phyloP scores from a whole-genome alignment of 2,888 invertebrate genomes.

The Xylocampa areola region DNA sequence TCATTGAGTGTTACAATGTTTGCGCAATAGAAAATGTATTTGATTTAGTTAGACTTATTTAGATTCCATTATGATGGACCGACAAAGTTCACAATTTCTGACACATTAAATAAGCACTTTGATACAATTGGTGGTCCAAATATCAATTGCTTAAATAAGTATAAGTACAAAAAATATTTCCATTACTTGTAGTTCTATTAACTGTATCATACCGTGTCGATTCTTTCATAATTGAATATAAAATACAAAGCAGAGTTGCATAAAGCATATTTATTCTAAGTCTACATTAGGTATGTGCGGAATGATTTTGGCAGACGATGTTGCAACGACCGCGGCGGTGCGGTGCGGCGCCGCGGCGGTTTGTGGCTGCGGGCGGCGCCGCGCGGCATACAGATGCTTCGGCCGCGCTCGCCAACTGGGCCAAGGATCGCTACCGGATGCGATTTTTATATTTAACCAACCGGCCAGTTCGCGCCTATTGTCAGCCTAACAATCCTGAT shows the following conservation, averaged over 20 bases:
- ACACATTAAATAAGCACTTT: no score
- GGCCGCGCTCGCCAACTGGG: constrained; percentile 80
- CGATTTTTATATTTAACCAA: constrained; percentile 70
- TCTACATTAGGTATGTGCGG: constrained; percentile 60
- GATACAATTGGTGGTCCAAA: constrained; percentile 27
- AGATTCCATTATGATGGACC: constrained; percentile 2
- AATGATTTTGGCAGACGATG: constrained; percentile 65
- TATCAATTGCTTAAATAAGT: constrained; percentile 37
- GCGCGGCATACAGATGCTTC: constrained; percentile 71
- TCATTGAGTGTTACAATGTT: constrained; percentile 4
- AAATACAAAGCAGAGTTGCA: constrained; percentile 42
- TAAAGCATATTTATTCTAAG: constrained; percentile 48
- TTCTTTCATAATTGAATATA: constrained; percentile 42
- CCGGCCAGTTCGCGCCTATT: constrained; percentile 59
- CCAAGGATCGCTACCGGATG: constrained; percentile 82
- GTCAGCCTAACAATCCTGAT: constrained; percentile 54
- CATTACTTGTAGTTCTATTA: constrained; percentile 21
- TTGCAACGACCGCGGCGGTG: constrained; percentile 59
- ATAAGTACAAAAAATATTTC: constrained; percentile 29
- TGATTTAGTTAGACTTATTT: no score
- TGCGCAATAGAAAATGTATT: constrained; percentile 8
- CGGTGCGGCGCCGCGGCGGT: constrained; percentile 55
- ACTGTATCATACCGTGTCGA: constrained; percentile 37
- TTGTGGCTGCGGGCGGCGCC: constrained; percentile 59
- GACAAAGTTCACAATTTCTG: neutral